A percentile compares a stretch with the other conserved stretches of the same genome.
Conservation (phyloP, 2,888 invertebrate species). For the Microplitis manilae region DNA sequence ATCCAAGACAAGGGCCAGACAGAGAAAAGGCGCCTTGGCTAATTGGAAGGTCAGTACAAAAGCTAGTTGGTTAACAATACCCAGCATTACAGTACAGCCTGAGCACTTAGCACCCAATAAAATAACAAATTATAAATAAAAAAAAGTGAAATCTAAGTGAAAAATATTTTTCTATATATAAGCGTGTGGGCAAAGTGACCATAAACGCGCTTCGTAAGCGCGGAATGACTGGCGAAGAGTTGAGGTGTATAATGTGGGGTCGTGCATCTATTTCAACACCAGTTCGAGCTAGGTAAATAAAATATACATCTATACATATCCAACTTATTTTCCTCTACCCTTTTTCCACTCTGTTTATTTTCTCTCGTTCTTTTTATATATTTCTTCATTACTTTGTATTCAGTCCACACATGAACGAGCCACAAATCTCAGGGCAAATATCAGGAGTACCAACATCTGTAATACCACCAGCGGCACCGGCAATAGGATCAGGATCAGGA, state of each 20-base stretch:
- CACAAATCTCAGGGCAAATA: constrained; percentile 49
- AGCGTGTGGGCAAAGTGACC: constrained; percentile 91
- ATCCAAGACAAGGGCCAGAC: constrained; percentile 95
- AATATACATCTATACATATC: not conserved
- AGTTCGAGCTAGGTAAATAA: constrained; percentile 77
- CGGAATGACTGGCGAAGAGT: constrained; percentile 88
- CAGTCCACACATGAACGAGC: constrained; percentile 54
- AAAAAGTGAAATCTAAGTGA: not conserved
- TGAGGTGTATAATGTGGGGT: constrained; percentile 92
- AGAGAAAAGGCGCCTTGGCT: constrained; percentile 93
- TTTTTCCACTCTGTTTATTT: not conserved
- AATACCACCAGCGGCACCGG: constrained; percentile 42
- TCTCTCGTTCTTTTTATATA: no score
- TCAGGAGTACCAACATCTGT: no score
- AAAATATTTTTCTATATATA: not conserved
- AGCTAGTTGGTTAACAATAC: no score
- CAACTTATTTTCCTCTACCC: not conserved
- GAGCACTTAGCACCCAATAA: no score
- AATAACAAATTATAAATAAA: not conserved
- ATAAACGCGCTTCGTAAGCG: constrained; percentile 86
- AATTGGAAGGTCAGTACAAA: constrained; percentile 94
- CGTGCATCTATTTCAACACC: constrained; percentile 90
- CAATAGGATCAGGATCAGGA: not conserved
- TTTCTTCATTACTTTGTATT: constrained; percentile 37
- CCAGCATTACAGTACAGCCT: no score